Conservation (phyloP, 2,797 vertebrate genomes). For the Iguana delicatissima region DNA sequence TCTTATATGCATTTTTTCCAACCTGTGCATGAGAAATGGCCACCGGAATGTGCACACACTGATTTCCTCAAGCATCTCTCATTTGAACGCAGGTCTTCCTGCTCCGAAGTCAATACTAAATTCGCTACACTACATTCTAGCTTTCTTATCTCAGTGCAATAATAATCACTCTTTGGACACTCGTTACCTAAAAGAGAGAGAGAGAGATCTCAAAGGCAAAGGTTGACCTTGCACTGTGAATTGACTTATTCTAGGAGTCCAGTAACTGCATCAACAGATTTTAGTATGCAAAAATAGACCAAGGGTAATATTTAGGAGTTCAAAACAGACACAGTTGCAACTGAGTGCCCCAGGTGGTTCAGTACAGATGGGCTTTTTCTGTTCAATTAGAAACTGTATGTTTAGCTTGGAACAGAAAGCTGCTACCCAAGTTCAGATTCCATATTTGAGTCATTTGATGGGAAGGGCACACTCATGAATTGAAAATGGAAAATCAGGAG, state of each 20-base stretch:
- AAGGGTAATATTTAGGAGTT: background rate
- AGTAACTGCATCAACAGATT: background rate
- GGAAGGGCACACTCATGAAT: background rate
- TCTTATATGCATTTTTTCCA: background rate
- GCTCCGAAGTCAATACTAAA: background rate
- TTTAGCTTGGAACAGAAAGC: slow-evolving; percentile 55
- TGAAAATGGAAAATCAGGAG: background rate
- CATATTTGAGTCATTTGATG: background rate
- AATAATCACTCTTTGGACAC: background rate
- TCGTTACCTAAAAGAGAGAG: background rate
- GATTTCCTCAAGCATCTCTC: background rate
- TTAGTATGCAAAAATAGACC: background rate
- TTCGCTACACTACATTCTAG: background rate
- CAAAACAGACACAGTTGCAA: background rate
- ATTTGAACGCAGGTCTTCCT: background rate
- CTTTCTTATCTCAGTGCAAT: background rate
- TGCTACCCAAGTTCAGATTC: slow-evolving; percentile 1
- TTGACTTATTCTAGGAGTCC: background rate
- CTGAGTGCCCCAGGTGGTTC: slow-evolving; percentile 55
- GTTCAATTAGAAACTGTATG: slow-evolving; percentile 60
- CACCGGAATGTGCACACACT: background rate
- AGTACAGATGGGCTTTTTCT: slow-evolving; percentile 68
- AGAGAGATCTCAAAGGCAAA: background rate
- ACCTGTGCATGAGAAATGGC: background rate
- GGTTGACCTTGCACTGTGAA: slow-evolving; percentile 14